phyloP scores from a whole-genome alignment of 2,797 vertebrate species.

The Selene dorsalis region DNA sequence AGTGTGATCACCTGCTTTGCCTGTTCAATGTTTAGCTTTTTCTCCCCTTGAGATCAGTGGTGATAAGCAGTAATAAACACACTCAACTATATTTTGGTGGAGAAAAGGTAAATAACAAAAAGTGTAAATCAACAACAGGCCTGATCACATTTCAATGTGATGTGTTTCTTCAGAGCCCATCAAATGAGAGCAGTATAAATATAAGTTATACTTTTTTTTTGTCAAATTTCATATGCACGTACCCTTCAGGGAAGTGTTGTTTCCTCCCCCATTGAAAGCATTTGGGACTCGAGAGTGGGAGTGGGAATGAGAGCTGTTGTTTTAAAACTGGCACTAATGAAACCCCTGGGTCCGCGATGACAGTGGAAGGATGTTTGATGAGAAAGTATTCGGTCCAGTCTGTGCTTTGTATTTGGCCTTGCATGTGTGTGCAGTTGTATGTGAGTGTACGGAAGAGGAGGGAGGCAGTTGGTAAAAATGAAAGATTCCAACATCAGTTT shows the following conservation, averaged over 20 bases:
- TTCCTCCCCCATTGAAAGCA: constrained; percentile 67
- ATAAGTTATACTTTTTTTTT: constrained; percentile 33
- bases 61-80: background rate
- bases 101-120: background rate
- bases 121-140: constrained; percentile 5
- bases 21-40: background rate
- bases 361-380: constrained; percentile 72
- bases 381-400: constrained; percentile 53
- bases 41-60: background rate
- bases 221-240: constrained; percentile 56
- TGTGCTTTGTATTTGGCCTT: constrained; percentile 47
- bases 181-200: constrained; percentile 34
- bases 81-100: background rate
- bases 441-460: background rate
- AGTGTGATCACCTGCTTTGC: constrained; percentile 9
- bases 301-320: constrained; percentile 75
- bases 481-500: constrained; percentile 15
- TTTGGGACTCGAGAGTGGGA: constrained; percentile 74
- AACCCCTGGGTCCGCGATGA: constrained; percentile 75
- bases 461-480: background rate
- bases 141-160: background rate
- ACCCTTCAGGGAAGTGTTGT: constrained; percentile 70
- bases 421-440: constrained; percentile 23
- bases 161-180: constrained; percentile 17
- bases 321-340: constrained; percentile 80